Conservation (phyloP, 1,140 invertebrate genomes). For the Drosophila arawakana region DNA sequence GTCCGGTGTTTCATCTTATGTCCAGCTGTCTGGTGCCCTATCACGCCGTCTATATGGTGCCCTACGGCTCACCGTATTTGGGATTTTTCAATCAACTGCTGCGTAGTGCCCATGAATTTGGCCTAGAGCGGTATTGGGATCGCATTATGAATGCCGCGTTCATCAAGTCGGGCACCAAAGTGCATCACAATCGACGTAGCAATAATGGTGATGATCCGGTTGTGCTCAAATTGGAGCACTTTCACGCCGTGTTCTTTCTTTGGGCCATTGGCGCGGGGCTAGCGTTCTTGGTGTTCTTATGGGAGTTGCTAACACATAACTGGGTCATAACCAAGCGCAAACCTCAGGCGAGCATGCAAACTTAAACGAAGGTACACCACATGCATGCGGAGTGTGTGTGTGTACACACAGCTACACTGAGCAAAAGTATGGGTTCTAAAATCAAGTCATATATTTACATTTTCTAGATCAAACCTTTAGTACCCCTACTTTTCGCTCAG, state of each 20-base stretch:
- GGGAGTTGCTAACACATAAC: slow-evolving; percentile 60
- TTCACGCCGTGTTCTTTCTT: slow-evolving; percentile 71
- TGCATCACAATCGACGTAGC: slow-evolving; percentile 32
- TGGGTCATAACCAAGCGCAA: slow-evolving; percentile 49
- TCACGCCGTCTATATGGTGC: slow-evolving; percentile 77
- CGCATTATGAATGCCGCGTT: slow-evolving; percentile 72
- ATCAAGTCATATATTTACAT: neutral
- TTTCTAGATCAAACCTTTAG: neutral
- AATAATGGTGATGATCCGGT: slow-evolving; percentile 61
- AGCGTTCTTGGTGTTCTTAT: slow-evolving; percentile 50
- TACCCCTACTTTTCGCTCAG: too few species aligned
- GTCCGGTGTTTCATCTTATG: slow-evolving; percentile 76
- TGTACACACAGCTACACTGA: neutral
- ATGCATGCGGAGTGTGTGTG: neutral
- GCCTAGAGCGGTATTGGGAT: slow-evolving; percentile 72
- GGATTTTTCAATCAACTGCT: slow-evolving; percentile 70
- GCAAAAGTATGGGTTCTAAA: neutral
- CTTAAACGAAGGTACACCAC: neutral
- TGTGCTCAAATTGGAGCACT: slow-evolving; percentile 71
- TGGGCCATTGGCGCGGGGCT: slow-evolving; percentile 61
- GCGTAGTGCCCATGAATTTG: slow-evolving; percentile 68
- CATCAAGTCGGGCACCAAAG: slow-evolving; percentile 60
- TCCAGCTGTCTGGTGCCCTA: slow-evolving; percentile 76
- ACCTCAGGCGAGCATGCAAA: slow-evolving; percentile 59
- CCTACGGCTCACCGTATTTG: slow-evolving; percentile 79